Evolutionary conservation across 2,113 vertebrate genomes (phyloP).

Genomic region (Crotalus tigris): DNA sequence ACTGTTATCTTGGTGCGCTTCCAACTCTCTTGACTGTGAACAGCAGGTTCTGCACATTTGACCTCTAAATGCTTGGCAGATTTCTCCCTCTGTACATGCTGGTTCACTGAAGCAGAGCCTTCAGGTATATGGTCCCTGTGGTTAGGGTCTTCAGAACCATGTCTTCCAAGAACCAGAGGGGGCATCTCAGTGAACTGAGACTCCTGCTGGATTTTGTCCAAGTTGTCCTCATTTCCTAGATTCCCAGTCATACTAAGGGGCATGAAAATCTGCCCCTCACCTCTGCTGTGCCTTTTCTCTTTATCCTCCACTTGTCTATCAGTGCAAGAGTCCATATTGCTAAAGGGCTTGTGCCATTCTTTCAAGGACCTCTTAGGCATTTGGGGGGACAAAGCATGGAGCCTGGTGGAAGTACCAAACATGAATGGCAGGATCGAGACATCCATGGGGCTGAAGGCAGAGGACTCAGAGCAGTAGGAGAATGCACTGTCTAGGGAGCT

Average conservation of each 20-base stretch:
- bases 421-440: constrained; percentile 61
- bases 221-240: not conserved
- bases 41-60: constrained; percentile 6
- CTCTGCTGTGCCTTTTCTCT: constrained; percentile 32
- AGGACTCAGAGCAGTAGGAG: constrained; percentile 72
- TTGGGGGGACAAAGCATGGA: constrained; percentile 62
- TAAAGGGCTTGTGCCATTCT: constrained; percentile 62
- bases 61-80: constrained; percentile 56
- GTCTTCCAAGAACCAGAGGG: not conserved
- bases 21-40: constrained; percentile 54
- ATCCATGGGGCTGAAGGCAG: constrained; percentile 63
- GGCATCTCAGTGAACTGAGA: not conserved
- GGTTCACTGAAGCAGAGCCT: not conserved
- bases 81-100: constrained; percentile 42
- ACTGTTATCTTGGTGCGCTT: constrained; percentile 73
- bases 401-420: constrained; percentile 66
- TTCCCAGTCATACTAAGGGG: not conserved
- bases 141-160: not conserved
- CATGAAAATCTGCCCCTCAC: not conserved
- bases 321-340: constrained; percentile 41
- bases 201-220: constrained; percentile 36
- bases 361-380: constrained; percentile 49
- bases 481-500: constrained; percentile 76
- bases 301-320: constrained; percentile 34
- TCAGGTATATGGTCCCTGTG: not conserved